Percentiles rank a stretch among this genome's conserved stretches.
phyloP scores from a whole-genome alignment of 2,888 invertebrate genomes.

The Rhamnusium bicolor region DNA sequence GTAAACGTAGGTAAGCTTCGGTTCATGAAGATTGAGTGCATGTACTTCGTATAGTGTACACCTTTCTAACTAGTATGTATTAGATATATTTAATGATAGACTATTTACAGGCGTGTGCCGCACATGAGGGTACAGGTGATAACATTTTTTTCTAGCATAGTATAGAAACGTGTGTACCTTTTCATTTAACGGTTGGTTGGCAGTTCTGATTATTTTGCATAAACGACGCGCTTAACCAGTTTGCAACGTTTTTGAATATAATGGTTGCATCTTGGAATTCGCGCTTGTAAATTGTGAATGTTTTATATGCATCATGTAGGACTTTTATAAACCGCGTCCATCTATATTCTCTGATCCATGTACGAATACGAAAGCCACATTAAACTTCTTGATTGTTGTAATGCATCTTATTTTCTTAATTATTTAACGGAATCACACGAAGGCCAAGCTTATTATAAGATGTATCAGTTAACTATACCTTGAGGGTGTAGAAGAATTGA shows the following conservation, averaged over 20 bases:
- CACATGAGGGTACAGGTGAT: slow-evolving; percentile 66
- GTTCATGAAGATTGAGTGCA: slow-evolving; percentile 20
- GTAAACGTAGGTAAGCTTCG: not conserved
- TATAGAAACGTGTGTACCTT: slow-evolving; percentile 47
- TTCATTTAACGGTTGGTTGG: slow-evolving; percentile 51
- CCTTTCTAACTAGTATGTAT: slow-evolving; percentile 53
- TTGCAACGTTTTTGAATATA: not conserved
- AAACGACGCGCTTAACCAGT: slow-evolving; percentile 5
- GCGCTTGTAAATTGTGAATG: no score
- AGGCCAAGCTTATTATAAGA: no score
- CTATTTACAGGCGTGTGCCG: slow-evolving; percentile 62
- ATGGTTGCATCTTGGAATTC: not conserved
- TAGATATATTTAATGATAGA: slow-evolving; percentile 62
- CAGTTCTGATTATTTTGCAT: slow-evolving; percentile 47
- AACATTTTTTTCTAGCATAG: slow-evolving; percentile 60
- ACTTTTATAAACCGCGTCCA: not conserved
- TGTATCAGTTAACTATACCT: no score
- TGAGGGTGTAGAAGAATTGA: no score
- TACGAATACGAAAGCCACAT: no score
- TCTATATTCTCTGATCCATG: no score
- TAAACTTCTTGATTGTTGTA: no score
- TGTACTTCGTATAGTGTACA: slow-evolving; percentile 41
- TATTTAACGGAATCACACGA: no score
- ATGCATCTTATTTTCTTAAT: no score
- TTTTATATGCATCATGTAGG: no score